A percentile compares a stretch with the other conserved stretches of the same genome.
phyloP scores from a whole-genome alignment of 1,140 invertebrate genomes.

The Drosophila kohkoa region DNA sequence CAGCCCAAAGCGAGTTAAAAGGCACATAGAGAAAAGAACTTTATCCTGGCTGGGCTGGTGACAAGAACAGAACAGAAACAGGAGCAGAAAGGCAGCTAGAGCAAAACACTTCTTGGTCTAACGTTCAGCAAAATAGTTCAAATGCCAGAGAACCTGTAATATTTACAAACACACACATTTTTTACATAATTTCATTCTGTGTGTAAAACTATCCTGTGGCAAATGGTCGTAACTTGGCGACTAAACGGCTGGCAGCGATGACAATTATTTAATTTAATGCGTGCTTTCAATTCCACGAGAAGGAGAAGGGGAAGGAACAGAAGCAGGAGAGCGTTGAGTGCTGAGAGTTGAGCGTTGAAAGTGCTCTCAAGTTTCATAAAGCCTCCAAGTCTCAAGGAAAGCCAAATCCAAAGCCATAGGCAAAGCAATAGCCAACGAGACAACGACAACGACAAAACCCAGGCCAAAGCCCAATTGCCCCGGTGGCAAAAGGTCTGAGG shows the following conservation, averaged over 20 bases:
- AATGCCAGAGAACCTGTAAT: conserved; percentile 47
- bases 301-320: no score
- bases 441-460: not conserved
- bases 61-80: conserved; percentile 27
- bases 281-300: conserved; percentile 43
- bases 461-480: conserved; percentile 49
- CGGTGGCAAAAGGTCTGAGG: conserved; percentile 62
- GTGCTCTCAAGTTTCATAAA: conserved; percentile 51
- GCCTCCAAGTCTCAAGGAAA: not conserved
- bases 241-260: conserved; percentile 55
- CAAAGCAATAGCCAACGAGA: conserved; percentile 28
- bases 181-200: conserved; percentile 45
- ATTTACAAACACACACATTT: conserved; percentile 65
- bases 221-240: conserved; percentile 52
- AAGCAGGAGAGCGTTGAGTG: no score
- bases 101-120: not conserved
- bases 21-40: not conserved
- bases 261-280: conserved; percentile 81
- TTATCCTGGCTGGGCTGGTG: conserved; percentile 11
- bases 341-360: conserved; percentile 11
- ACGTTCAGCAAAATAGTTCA: conserved; percentile 3
- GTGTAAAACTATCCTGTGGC: conserved; percentile 59
- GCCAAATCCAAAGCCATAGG: conserved; percentile 31
- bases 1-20: conserved; percentile 17
- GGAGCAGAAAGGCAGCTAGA: not conserved